Base-by-base conservation (phyloP, 2,888 invertebrate genomes). In the Drosophila yooni region DNA sequence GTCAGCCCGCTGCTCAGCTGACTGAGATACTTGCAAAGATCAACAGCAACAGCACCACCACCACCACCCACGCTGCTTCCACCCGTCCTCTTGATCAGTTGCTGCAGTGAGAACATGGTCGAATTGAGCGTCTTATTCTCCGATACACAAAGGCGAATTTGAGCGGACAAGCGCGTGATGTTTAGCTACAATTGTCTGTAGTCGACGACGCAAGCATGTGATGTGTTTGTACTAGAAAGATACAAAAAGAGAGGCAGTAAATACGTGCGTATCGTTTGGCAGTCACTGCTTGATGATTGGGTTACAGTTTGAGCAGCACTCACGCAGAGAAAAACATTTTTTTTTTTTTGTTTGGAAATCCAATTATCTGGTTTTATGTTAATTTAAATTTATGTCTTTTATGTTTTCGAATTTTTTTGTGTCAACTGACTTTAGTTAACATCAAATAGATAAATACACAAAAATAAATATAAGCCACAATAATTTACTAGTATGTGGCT, bases 91-190 rank as follows among this genome's bases (percentile, higher is more conserved):
- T 91, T 91, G 74, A 91, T 83, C 82, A 92, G 70, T 79, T 91
- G 92, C 89, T 92, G 91, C 66, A 88, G 82, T 48, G 91, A 91
- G 80, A 91, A 83, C 92, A 92, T 92, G 29, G 38, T 38, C 54
- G 46, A 25, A 27, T 15, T 36, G 62, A 60, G 63, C 62, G 59
- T 36, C 43, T 68, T 57, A 31, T n/a, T 52, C 46, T 48, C 53
- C 18, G 46, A 64, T 48, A 43, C 66, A 61, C 63, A 63, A 40
- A 34, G 27, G 15, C 29, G 40, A 71, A 48, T 25, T 36, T 53
- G 52, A 34, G 21, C 15, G 48, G 40, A 36, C 54, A 57, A 54
- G 66, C 70, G 77, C 77, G 78, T 67, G 75, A 82, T 84, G 59
- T 64, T 79, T 34, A 53, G 70, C 88, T 64, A 79, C 79, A 81